Evolutionary conservation across 2,797 vertebrate genomes (phyloP), one percentile per base, ranked within the genome.

Genomic region (Mus minutoides): DNA sequence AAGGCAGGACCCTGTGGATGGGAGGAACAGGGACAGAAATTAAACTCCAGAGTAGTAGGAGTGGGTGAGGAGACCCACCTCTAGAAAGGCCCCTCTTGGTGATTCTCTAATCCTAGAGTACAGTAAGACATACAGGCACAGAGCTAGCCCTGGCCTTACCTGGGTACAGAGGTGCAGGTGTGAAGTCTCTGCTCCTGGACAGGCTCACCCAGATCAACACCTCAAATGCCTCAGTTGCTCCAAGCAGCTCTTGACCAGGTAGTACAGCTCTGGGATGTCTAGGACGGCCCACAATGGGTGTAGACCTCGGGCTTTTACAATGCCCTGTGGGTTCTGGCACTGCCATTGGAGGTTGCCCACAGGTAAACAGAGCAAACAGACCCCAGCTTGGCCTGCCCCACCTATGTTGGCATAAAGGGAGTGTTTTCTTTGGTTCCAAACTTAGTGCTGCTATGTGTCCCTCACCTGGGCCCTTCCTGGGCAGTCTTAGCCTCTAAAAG

Each of bases 301-400:
- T 76, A 24, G 46, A 46, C 40, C 78, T 69, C 31, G 71, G 21
- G 19, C 31, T 60, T 34, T 14, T 9, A 67, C 88, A 90, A 91
- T 60, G 58, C 31, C 34, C 62, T 21, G 37, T 2, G 71, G 69
- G 52, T 76, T 37, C 54, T 54, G 77, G 90, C 56, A 54, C 56
- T 94, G 69, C 75, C 73, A 56, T 69, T 26, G 77, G 85, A 93
- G 75, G 89, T 60, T 83, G 52, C 90, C 17, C 62, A 9, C 17
- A 76, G 90, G 71, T 90, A 96, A 92, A 93, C 94, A 88, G 88
- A 95, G 78, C 96, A 97, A 98, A 97, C 93, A 97, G 93, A 95
- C 95, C 93, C 69, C 43, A 71, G 94, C 26, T 26, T 97, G 97
- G 94, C 97, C 96, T 60, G 75, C 93, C 92, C 90, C 96, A 88